Evolutionary conservation across 2,113 vertebrate species (phyloP), one percentile per base, ranked within the genome.

Genomic region (Orientallactaga bullata): DNA sequence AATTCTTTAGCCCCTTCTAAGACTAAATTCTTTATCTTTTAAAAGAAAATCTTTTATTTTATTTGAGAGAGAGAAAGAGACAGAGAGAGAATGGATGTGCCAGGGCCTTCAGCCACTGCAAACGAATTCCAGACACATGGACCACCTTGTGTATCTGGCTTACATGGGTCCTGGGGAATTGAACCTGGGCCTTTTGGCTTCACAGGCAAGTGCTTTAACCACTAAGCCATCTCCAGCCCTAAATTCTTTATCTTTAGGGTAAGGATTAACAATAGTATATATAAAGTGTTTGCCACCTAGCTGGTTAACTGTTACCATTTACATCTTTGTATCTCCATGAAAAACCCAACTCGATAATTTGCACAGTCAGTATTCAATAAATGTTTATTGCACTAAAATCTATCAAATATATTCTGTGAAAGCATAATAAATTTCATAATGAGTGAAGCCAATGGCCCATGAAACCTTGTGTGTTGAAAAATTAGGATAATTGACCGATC

Each of bases 321-420:
- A 89, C 1, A 76, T 26, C n/a, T 91, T 39, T 89, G 20, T 91
- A 86, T 79, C 30, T n/a, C 55, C 24, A n/a, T 83, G n/a, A 30
- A 87, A 69, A 94, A 80, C 20, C 42, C 85, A 77, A 16, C 55
- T 86, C n/a, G 85, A 30, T 89, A 79, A 85, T 85, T 86, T 95
- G 35, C 20, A 80, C 83, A 55, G 16, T 79, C 42, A 47, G 13
- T 93, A 26, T 20, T 94, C n/a, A 82, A 17, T 72, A 89, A 78
- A n/a, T 80, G 30, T 90, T 92, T 88, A 80, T 86, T 63, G 32
- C 72, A 79, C 90, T 95, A 85, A 88, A 90, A 92, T 91, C 74
- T 51, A 15, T 32, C 72, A 85, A 93, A 63, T 73, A 20, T 66
- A 3, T 74, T 90, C 30, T 28, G 3, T 93, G 42, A 81, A 71